Percentiles rank a stretch among this genome's conserved stretches.
Evolutionary conservation across 2,113 vertebrate species (phyloP).

Genomic region (Puffinus mauretanicus): DNA sequence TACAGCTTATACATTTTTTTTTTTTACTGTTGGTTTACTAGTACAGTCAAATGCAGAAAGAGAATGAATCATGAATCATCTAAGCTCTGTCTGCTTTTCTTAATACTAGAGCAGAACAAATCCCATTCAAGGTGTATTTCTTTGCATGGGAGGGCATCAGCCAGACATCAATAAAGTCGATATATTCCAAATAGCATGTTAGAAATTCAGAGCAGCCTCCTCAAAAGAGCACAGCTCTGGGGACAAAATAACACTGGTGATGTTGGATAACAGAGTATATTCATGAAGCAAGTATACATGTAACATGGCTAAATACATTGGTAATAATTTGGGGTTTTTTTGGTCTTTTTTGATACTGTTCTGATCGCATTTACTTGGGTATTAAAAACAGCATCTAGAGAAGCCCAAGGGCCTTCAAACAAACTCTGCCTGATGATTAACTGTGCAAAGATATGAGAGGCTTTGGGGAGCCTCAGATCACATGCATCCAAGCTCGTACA

Average conservation of each 20-base stretch:
- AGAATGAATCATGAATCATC: background rate
- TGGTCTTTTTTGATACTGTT: background rate
- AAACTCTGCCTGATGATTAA: background rate
- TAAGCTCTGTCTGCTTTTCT: background rate
- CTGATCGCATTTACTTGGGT: background rate
- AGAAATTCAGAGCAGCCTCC: background rate
- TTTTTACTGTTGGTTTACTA: background rate
- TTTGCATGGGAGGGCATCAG: background rate
- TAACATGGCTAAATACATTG: background rate
- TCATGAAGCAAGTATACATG: background rate
- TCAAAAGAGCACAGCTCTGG: background rate
- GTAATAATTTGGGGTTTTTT: background rate
- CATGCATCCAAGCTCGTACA: background rate
- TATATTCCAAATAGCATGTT: background rate
- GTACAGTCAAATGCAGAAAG: background rate
- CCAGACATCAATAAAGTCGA: background rate
- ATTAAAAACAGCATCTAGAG: background rate
- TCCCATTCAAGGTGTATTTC: background rate
- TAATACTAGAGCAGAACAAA: background rate
- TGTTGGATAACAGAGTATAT: background rate
- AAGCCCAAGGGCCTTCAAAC: background rate
- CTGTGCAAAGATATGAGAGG: background rate
- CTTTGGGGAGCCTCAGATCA: background rate
- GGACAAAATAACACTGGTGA: background rate
- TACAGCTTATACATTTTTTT: background rate